A percentile compares a stretch with the other conserved stretches of the same genome.
Conservation (phyloP, 2,113 vertebrate species). For the Platycercus adscitus region DNA sequence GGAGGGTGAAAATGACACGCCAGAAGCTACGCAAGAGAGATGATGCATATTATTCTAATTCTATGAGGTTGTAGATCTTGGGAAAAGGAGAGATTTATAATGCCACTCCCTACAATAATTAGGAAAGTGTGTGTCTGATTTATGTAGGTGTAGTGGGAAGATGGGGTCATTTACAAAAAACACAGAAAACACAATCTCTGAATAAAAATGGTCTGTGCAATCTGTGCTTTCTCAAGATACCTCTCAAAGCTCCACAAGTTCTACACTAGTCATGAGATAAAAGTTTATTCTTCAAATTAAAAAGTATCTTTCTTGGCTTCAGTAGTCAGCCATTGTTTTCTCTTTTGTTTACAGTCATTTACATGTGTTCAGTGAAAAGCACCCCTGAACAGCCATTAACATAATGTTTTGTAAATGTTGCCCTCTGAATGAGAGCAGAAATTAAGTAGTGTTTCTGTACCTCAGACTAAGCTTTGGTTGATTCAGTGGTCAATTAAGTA, state of each 20-base stretch:
- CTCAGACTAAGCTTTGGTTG: neutral
- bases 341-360: neutral
- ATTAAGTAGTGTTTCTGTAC: neutral
- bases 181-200: neutral
- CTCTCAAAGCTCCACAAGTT: neutral
- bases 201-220: neutral
- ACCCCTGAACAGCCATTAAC: neutral
- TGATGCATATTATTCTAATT: slow-evolving; percentile 10
- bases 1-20: neutral
- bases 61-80: slow-evolving; percentile 37
- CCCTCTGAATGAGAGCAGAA: neutral
- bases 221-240: neutral
- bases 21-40: slow-evolving; percentile 17
- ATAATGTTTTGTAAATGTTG: neutral
- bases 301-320: neutral
- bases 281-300: neutral
- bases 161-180: neutral
- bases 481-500: neutral
- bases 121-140: slow-evolving; percentile 12
- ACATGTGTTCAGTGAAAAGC: neutral
- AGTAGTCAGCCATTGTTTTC: neutral
- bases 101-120: slow-evolving; percentile 1
- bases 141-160: neutral
- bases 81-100: slow-evolving; percentile 29
- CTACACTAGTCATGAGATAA: neutral